phyloP scores from a whole-genome alignment of 2,888 invertebrate species.

The Loripinus fragilis region DNA sequence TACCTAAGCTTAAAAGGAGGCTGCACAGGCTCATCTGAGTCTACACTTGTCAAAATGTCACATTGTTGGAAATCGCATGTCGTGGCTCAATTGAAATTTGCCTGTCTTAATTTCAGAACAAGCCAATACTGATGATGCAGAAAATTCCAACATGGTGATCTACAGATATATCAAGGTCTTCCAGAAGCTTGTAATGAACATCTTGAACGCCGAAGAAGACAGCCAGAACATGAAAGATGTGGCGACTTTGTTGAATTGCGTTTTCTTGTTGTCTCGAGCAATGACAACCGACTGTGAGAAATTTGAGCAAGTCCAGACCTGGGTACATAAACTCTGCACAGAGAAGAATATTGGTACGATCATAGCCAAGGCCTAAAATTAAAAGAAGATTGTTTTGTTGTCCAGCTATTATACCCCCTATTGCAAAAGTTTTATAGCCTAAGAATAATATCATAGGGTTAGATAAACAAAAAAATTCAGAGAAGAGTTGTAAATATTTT shows the following conservation, averaged over 20 bases:
- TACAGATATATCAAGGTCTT: slow-evolving; percentile 27
- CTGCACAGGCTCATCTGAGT: too few relatives aligned
- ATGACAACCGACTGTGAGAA: slow-evolving; percentile 61
- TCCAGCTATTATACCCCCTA: too few relatives aligned
- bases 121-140: slow-evolving; percentile 26
- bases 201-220: slow-evolving; percentile 72
- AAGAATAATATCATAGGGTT: too few relatives aligned
- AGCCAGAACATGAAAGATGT: slow-evolving; percentile 74
- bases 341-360: slow-evolving; percentile 76
- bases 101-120: slow-evolving; percentile 15
- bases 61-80: too few relatives aligned
- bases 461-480: too few relatives aligned
- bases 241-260: slow-evolving; percentile 69
- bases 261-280: slow-evolving; percentile 68
- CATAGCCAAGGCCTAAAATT: too few relatives aligned
- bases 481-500: too few relatives aligned
- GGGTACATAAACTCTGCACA: slow-evolving; percentile 76
- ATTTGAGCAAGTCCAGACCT: slow-evolving; percentile 72
- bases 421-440: too few relatives aligned
- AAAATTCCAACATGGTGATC: slow-evolving; percentile 26
- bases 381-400: too few relatives aligned
- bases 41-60: too few relatives aligned
- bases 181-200: slow-evolving; percentile 76
- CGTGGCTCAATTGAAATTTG: too few relatives aligned
- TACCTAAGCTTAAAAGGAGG: too few relatives aligned